phyloP scores from a whole-genome alignment of 1,140 invertebrate species.

The Drosophila pruinosa region DNA sequence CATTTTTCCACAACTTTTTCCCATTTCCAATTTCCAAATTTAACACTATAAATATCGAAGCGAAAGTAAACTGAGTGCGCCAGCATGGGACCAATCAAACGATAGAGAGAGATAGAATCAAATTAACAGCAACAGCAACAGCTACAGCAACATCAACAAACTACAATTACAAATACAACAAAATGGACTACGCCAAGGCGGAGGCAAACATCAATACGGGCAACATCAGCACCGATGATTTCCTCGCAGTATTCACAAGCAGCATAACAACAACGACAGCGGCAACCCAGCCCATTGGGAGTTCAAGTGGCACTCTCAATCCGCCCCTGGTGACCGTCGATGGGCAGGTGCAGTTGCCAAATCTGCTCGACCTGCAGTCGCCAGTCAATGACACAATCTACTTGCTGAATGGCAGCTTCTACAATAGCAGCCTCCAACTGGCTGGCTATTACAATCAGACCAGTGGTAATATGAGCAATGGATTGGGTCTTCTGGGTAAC shows the following conservation, averaged over 20 bases:
- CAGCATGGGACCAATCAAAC: conserved; percentile 73
- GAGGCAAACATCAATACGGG: conserved; percentile 74
- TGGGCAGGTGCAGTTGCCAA: conserved; percentile 64
- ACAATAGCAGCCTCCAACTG: conserved; percentile 65
- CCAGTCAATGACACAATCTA: conserved; percentile 70
- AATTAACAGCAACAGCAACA: not conserved
- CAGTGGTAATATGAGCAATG: conserved; percentile 26
- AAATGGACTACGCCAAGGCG: conserved; percentile 65
- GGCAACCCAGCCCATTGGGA: conserved; percentile 4
- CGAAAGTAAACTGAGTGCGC: conserved; percentile 15
- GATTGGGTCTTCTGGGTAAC: conserved; percentile 34
- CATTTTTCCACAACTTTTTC: conserved; percentile 26
- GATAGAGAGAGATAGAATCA: conserved; percentile 48
- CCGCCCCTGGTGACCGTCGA: conserved; percentile 75
- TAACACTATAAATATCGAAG: conserved; percentile 65
- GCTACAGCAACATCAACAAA: conserved; percentile 13
- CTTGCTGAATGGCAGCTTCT: conserved; percentile 66
- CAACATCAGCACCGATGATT: conserved; percentile 81
- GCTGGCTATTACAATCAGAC: conserved; percentile 65
- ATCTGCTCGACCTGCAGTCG: conserved; percentile 39
- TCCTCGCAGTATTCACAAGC: conserved; percentile 72
- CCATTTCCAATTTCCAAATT: conserved; percentile 17
- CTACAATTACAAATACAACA: too few relatives aligned
- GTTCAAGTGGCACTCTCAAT: conserved; percentile 51
- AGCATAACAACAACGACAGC: conserved; percentile 5